Evolutionary conservation across 2,888 invertebrate species (phyloP), one percentile per base, ranked within the genome.

Genomic region (Xylota sylvarum): DNA sequence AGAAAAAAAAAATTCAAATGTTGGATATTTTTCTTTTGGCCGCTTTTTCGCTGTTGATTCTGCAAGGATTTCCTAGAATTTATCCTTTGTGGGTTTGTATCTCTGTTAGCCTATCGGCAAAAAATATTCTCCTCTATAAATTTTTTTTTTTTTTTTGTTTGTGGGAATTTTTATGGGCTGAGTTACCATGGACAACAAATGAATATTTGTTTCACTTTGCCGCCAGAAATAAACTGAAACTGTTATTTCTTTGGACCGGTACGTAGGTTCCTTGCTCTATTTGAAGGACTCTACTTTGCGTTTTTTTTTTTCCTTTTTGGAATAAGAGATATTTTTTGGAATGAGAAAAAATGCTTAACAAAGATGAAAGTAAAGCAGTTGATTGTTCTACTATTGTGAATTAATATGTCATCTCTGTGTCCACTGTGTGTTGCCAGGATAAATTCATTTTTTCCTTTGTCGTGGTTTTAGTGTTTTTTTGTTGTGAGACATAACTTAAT

Each of bases 401-500:
- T 76, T 67, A 58, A 86, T 77, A 77, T 86, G 85, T 67, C 76
- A 81, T 77, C 40, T 60, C 67, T 60, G 76, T 86, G 76, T 86
- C 77, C 82, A 67, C 48, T 67, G 32, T 67, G 32, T 72, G 50
- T 60, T 55, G 23, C 23, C 23, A 23, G 23, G 32, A 70, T 48
- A 76, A 76, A 74, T 74, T 65, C 55, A 70, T 77, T 85, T 64
- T 72, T 0, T 76, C 12, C 52, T 73, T 79, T 73, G 58, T 72
- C 5, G 35, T 60, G 50, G 37, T 62, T 27, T 67, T 69, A 23
- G 4, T 64, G 7, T 19, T 5, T 52, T 43, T 37, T 48, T n/a
- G 32, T 2, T 32, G 30, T n/a, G 23, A 14, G 5, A 43, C 12
- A 35, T 65, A 2, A 12, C 10, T 62, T 32, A 60, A 6, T 17